Evolutionary conservation across 2,888 invertebrate species (phyloP).

Genomic region (Microctonus hyperodae): DNA sequence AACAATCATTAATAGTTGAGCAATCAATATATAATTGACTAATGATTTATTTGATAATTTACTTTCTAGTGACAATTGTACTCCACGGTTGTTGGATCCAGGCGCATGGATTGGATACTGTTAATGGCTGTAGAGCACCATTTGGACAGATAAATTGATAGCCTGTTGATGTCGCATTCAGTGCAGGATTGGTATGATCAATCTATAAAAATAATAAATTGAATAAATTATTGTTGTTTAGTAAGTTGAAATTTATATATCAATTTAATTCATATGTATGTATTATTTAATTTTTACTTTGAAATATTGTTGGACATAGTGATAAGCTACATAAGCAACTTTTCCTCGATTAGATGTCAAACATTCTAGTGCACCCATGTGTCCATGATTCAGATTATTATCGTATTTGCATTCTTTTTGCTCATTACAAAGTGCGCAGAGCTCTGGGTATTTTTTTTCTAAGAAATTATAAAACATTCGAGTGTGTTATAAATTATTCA

Average conservation of each 20-base stretch:
- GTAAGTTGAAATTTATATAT: not conserved
- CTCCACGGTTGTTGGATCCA: conserved; percentile 72
- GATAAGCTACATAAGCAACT: conserved; percentile 70
- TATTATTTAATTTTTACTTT: conserved; percentile 61
- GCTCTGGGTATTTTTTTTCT: conserved; percentile 67
- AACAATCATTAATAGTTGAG: not conserved
- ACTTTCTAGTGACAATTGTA: conserved; percentile 67
- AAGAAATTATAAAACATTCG: conserved; percentile 30
- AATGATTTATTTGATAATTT: conserved; percentile 35
- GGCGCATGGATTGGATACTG: conserved; percentile 64
- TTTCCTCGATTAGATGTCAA: conserved; percentile 66
- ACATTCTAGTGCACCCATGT: conserved; percentile 72
- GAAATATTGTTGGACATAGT: conserved; percentile 65
- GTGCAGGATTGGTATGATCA: conserved; percentile 33
- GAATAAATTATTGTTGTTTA: not conserved
- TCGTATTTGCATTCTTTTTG: conserved; percentile 51
- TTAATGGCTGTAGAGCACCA: conserved; percentile 50
- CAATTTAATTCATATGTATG: too few relatives aligned
- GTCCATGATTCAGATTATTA: conserved; percentile 65
- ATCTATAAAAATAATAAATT: conserved; percentile 39
- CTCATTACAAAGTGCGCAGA: conserved; percentile 70
- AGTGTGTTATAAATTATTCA: not conserved
- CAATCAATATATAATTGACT: not conserved
- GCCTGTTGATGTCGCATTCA: conserved; percentile 39
- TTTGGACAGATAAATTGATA: conserved; percentile 60